phyloP scores from a whole-genome alignment of 2,797 vertebrate genomes.

The Aulostomus chinensis region DNA sequence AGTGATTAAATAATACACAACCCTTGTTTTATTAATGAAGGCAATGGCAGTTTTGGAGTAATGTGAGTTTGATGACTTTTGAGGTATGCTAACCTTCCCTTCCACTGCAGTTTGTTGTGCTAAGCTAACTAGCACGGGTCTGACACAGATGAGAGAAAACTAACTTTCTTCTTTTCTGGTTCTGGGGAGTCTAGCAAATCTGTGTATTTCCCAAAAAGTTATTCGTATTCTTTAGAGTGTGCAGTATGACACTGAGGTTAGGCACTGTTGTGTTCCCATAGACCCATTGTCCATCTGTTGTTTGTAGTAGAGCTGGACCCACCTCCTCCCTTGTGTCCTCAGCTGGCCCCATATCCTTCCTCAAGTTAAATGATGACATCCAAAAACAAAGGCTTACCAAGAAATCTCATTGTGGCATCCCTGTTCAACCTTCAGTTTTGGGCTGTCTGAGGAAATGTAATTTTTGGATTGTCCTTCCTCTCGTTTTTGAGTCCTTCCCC shows the following conservation, averaged over 20 bases:
- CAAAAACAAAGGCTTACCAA: conserved; percentile 36
- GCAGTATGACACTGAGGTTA: conserved; percentile 4
- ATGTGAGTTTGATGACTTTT: too few relatives aligned
- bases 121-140: too few relatives aligned
- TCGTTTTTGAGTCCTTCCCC: conserved; percentile 1
- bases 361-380: conserved; percentile 44
- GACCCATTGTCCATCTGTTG: conserved; percentile 26
- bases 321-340: conserved; percentile 28
- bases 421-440: conserved; percentile 19
- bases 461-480: conserved; percentile 27
- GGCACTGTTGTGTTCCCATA: conserved; percentile 15
- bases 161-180: too few relatives aligned
- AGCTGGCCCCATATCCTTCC: conserved; percentile 24
- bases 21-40: too few relatives aligned
- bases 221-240: too few relatives aligned
- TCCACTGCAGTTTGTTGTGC: too few relatives aligned
- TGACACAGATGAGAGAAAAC: too few relatives aligned
- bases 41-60: too few relatives aligned
- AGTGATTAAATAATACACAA: too few relatives aligned
- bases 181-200: too few relatives aligned
- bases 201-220: too few relatives aligned
- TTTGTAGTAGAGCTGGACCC: conserved; percentile 11
- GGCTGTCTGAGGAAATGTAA: conserved; percentile 23
- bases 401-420: conserved; percentile 13
- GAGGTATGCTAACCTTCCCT: too few relatives aligned